A percentile compares a stretch with the other conserved stretches of the same genome.
These are phyloP conservation scores for Harmothoe impar DNA, from an alignment of 2,888 invertebrate species.

Conservation along the genomic window DNA sequence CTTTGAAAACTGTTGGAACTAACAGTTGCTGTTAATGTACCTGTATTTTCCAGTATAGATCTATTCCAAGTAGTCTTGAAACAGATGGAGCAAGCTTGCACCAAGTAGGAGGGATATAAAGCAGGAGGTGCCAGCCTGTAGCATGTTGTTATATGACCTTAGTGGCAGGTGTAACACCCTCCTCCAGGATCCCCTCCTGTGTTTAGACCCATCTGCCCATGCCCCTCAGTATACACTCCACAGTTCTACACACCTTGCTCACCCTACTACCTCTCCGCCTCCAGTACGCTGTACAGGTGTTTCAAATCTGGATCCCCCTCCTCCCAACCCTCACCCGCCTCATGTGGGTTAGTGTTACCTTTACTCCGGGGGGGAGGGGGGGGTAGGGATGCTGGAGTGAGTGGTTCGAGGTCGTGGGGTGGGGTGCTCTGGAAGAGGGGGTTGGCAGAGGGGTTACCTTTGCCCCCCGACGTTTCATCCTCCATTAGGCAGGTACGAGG, in stretches of 20 bases:
- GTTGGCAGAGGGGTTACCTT: slow-evolving; percentile 28
- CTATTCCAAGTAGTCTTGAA: too few species aligned
- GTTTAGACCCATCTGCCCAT: slow-evolving; percentile 9
- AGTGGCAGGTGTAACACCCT: too few species aligned
- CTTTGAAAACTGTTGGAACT: too few species aligned
- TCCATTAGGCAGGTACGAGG: slow-evolving; percentile 36
- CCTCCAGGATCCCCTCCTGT: slow-evolving; percentile 11
- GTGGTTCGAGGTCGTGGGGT: background rate
- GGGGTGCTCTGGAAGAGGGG: background rate
- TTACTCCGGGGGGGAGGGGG: background rate
- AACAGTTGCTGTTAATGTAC: too few species aligned
- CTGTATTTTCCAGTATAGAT: too few species aligned
- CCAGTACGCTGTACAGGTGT: slow-evolving; percentile 26
- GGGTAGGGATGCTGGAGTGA: background rate
- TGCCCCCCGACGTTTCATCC: slow-evolving; percentile 39
- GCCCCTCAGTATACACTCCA: background rate
- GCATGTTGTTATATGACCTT: too few species aligned
- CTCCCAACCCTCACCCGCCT: background rate
- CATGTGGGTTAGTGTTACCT: slow-evolving; percentile 19
- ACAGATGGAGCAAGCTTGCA: too few species aligned
- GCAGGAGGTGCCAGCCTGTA: too few species aligned
- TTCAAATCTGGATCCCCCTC: slow-evolving; percentile 52
- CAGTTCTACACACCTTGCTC: background rate
- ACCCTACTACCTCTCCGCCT: background rate
- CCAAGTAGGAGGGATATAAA: too few species aligned